These are phyloP conservation scores for Cinara cedri DNA, from an alignment of 2,888 invertebrate genomes.

Conservation along the genomic window DNA sequence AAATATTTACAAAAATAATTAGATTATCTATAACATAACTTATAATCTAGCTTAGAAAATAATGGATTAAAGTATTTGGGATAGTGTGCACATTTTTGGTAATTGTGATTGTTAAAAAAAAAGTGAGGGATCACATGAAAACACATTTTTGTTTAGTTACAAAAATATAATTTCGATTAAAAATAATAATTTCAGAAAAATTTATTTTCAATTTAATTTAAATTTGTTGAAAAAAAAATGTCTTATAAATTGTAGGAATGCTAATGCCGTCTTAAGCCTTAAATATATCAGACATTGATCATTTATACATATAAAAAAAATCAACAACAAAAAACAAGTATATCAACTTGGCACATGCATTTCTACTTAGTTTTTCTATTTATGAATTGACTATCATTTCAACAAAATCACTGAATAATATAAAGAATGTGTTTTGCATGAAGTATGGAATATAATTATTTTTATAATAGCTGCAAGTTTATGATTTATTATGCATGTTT, in stretches of 20 bases:
- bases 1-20: conserved; percentile 44
- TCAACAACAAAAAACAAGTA: neutral
- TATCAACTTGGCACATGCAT: conserved; percentile 13
- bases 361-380: neutral
- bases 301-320: conserved; percentile 1
- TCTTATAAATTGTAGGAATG: conserved; percentile 44
- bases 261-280: conserved; percentile 28
- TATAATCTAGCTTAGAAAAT: conserved; percentile 29
- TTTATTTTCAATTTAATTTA: conserved; percentile 10
- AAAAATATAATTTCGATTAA: conserved; percentile 45
- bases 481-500: neutral
- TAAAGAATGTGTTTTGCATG: conserved; percentile 1
- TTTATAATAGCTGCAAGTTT: no score
- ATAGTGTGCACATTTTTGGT: conserved; percentile 31
- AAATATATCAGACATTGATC: conserved; percentile 22
- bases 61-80: conserved; percentile 12
- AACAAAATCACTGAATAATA: neutral
- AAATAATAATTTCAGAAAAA: conserved; percentile 31
- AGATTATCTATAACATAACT: conserved; percentile 20
- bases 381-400: neutral
- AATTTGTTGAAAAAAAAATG: conserved; percentile 10
- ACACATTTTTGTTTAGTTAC: conserved; percentile 10
- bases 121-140: conserved; percentile 13
- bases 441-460: conserved; percentile 3
- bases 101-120: conserved; percentile 18